These are phyloP conservation scores for Diabrotica balteata DNA, from an alignment of 2,888 invertebrate species.

Conservation along the genomic window DNA sequence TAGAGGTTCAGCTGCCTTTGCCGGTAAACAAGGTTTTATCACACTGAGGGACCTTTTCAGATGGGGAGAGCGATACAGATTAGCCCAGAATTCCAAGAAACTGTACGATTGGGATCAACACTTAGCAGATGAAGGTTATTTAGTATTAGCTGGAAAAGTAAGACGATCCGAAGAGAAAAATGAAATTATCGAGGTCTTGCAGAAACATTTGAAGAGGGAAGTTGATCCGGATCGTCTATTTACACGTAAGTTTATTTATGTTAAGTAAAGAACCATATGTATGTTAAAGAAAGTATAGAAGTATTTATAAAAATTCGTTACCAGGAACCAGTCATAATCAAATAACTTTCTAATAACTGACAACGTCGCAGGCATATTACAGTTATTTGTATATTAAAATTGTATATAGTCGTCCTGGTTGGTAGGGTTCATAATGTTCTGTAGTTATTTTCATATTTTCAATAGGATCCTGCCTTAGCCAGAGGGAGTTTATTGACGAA, in stretches of 20 bases:
- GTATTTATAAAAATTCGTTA: too few relatives aligned
- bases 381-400: too few relatives aligned
- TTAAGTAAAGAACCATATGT: background rate
- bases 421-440: too few relatives aligned
- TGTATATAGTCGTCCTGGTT: too few relatives aligned
- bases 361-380: too few relatives aligned
- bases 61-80: slow-evolving; percentile 94
- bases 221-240: slow-evolving; percentile 77
- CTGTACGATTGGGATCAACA: slow-evolving; percentile 97
- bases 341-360: too few relatives aligned
- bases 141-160: slow-evolving; percentile 92
- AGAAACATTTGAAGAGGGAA: slow-evolving; percentile 79
- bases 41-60: slow-evolving; percentile 94
- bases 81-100: slow-evolving; percentile 68
- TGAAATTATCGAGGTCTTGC: slow-evolving; percentile 81
- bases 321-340: too few relatives aligned
- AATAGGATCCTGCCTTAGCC: too few relatives aligned
- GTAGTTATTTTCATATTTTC: too few relatives aligned
- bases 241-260: slow-evolving; percentile 59
- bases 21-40: slow-evolving; percentile 91
- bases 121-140: slow-evolving; percentile 94
- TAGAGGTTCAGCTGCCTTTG: slow-evolving; percentile 86
- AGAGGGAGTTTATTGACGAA: too few relatives aligned
- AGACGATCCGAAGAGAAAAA: slow-evolving; percentile 81
- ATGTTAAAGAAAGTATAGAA: too few relatives aligned